Conservation (phyloP, 2,113 vertebrate genomes). For the Muntiacus muntjak region DNA sequence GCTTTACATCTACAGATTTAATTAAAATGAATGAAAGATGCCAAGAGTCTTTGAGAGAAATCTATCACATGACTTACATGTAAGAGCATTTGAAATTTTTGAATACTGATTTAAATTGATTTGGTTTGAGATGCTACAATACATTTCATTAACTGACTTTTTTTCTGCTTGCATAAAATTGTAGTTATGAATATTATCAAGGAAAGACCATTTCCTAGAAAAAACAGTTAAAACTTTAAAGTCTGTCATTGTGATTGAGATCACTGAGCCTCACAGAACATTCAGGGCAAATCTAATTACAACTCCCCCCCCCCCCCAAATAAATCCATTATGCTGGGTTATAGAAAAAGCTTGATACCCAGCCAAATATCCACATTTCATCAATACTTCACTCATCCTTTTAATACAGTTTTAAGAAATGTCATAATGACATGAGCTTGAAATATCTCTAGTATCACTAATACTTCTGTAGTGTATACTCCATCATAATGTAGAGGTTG, state of each 20-base stretch:
- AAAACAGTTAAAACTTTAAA: background rate
- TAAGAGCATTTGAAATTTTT: constrained; percentile 81
- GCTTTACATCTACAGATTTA: constrained; percentile 93
- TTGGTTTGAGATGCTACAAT: constrained; percentile 45
- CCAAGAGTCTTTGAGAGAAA: constrained; percentile 95
- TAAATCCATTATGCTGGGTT: background rate
- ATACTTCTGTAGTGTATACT: background rate
- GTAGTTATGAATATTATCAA: constrained; percentile 12
- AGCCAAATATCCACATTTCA: constrained; percentile 88
- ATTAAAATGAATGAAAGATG: constrained; percentile 98
- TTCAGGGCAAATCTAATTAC: background rate
- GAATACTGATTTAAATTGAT: constrained; percentile 45
- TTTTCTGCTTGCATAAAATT: constrained; percentile 9
- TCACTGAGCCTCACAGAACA: background rate
- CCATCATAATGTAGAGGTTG: background rate
- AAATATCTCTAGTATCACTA: constrained; percentile 82
- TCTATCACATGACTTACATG: constrained; percentile 98
- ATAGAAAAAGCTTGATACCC: constrained; percentile 87
- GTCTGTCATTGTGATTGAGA: background rate
- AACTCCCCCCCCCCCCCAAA: background rate
- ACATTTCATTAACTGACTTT: constrained; percentile 48
- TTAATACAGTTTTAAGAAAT: constrained; percentile 89
- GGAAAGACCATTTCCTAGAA: background rate
- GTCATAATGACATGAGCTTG: constrained; percentile 88
- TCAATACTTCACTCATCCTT: constrained; percentile 85